These are phyloP conservation scores for Philhelius pedissequus DNA, from an alignment of 2,888 invertebrate species.

Conservation along the genomic window DNA sequence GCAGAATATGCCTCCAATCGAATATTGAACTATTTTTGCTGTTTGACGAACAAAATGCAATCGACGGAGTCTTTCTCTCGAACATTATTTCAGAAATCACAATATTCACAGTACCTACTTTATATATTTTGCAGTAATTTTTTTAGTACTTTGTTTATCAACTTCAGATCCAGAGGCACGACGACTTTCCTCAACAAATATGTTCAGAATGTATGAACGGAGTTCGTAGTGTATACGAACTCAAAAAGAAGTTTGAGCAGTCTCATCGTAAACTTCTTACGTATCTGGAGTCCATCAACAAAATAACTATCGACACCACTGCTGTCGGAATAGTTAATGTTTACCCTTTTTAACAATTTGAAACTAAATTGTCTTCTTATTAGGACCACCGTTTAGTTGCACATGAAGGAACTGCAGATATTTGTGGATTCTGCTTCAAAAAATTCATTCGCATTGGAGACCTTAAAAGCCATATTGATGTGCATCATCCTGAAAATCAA, in stretches of 20 bases:
- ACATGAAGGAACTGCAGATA: slow-evolving; percentile 70
- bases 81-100: slow-evolving; percentile 76
- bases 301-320: slow-evolving; percentile 17
- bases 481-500: slow-evolving; percentile 70
- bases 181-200: slow-evolving; percentile 77
- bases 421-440: slow-evolving; percentile 79
- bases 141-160: neutral
- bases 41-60: slow-evolving; percentile 73
- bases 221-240: slow-evolving; percentile 74
- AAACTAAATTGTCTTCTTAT: neutral
- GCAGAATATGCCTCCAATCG: slow-evolving; percentile 76
- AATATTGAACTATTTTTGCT: slow-evolving; percentile 72
- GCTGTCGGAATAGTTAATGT: slow-evolving; percentile 12
- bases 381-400: slow-evolving; percentile 71
- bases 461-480: slow-evolving; percentile 78
- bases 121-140: neutral
- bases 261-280: slow-evolving; percentile 75
- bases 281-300: slow-evolving; percentile 69
- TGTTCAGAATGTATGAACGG: slow-evolving; percentile 74
- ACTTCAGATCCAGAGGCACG: slow-evolving; percentile 77
- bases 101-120: slow-evolving; percentile 70
- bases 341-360: neutral
- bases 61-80: slow-evolving; percentile 71
- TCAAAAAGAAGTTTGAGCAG: slow-evolving; percentile 76
- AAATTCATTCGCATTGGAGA: slow-evolving; percentile 78